Percentiles rank a stretch among this genome's conserved stretches.
Evolutionary conservation across 1,140 invertebrate species (phyloP).

Genomic region (Bombus picipes): DNA sequence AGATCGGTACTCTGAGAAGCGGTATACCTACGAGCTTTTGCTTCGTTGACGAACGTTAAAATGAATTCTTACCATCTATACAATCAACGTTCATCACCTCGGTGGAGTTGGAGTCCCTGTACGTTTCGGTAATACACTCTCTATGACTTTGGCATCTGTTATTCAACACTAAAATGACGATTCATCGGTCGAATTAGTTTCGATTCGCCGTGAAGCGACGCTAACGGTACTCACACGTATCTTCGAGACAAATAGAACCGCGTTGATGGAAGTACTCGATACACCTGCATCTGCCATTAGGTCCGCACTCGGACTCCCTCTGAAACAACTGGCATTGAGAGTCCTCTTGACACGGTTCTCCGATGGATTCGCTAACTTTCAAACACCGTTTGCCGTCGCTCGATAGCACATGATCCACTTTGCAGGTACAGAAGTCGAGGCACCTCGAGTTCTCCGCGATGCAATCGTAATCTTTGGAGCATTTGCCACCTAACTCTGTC

Average conservation of each 20-base stretch:
- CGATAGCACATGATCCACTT: constrained; percentile 72
- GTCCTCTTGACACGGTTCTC: constrained; percentile 73
- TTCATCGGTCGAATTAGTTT: not conserved
- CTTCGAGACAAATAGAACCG: constrained; percentile 68
- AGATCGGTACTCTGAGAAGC: not conserved
- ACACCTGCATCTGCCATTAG: constrained; percentile 70
- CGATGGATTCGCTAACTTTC: constrained; percentile 71
- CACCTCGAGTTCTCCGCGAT: constrained; percentile 72
- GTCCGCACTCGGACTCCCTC: constrained; percentile 65
- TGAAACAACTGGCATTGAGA: constrained; percentile 73
- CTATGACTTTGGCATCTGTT: constrained; percentile 63
- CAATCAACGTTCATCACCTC: constrained; percentile 75
- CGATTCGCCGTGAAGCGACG: not conserved
- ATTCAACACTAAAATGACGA: constrained; percentile 65
- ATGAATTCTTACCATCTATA: constrained; percentile 65
- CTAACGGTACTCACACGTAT: constrained; percentile 65
- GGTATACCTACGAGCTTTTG: not conserved
- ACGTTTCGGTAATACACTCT: constrained; percentile 73
- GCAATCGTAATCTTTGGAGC: constrained; percentile 73
- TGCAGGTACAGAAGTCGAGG: constrained; percentile 70
- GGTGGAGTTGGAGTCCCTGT: constrained; percentile 65
- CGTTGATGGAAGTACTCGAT: constrained; percentile 68
- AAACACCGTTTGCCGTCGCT: constrained; percentile 69
- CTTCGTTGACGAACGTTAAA: not conserved
- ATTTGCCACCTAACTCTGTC: constrained; percentile 69